A percentile compares a stretch with the other conserved stretches of the same genome.
These are phyloP conservation scores for Calonectris borealis DNA, from an alignment of 2,113 vertebrate species.

Conservation along the genomic window DNA sequence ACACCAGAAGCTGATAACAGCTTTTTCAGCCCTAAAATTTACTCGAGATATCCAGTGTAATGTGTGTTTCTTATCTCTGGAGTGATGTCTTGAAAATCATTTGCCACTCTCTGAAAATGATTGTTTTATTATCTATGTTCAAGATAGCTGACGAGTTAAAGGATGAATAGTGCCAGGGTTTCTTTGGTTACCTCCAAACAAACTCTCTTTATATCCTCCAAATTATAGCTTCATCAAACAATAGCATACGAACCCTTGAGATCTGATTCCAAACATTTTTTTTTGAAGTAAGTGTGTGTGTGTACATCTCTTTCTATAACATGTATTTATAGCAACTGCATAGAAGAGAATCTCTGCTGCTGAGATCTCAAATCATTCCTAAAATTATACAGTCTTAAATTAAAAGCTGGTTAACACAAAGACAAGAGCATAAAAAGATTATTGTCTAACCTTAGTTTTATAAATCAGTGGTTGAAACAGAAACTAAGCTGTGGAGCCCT, in stretches of 20 bases:
- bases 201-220: neutral
- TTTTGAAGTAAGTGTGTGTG: neutral
- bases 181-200: slow-evolving; percentile 16
- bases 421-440: neutral
- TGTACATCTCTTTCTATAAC: neutral
- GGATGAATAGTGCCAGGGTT: neutral
- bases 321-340: neutral
- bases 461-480: neutral
- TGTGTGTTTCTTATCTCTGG: neutral
- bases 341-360: neutral
- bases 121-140: neutral
- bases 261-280: neutral
- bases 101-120: neutral
- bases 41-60: neutral
- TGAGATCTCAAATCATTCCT: neutral
- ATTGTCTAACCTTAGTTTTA: neutral
- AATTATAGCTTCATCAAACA: neutral
- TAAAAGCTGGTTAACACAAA: neutral
- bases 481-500: neutral
- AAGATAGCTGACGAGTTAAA: neutral
- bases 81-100: neutral
- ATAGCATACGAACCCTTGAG: neutral
- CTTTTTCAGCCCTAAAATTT: neutral
- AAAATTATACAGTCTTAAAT: neutral
- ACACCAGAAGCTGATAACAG: neutral